These are phyloP conservation scores for Bugula neritina DNA, from an alignment of 2,888 invertebrate genomes.

Conservation along the genomic window DNA sequence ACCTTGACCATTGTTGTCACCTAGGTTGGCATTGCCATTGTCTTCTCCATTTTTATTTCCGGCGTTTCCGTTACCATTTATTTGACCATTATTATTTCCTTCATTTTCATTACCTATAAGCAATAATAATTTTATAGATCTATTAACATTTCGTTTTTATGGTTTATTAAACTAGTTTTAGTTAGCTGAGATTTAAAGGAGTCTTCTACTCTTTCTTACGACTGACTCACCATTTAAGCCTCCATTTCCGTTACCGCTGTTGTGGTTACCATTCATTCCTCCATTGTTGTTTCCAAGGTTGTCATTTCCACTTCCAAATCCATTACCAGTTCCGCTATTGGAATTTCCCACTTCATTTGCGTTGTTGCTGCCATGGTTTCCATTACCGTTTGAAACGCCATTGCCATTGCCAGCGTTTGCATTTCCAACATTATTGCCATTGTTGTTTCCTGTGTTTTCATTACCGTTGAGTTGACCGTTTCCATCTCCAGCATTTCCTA, in stretches of 20 bases:
- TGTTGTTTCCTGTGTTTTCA: not conserved
- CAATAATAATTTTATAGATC: no score
- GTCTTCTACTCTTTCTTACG: no score
- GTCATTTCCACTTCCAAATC: slow-evolving; percentile 1
- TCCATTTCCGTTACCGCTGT: not conserved
- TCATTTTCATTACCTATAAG: slow-evolving; percentile 4
- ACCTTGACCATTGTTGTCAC: not conserved
- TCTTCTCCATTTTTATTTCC: slow-evolving; percentile 6
- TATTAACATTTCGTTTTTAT: no score
- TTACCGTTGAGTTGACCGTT: slow-evolving; percentile 1
- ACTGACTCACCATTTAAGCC: slow-evolving; percentile 12
- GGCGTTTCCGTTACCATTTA: slow-evolving; percentile 16
- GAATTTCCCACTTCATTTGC: not conserved
- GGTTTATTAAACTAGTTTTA: no score
- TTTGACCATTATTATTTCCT: slow-evolving; percentile 13
- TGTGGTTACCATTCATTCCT: not conserved
- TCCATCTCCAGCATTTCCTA: not conserved
- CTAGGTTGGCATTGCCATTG: slow-evolving; percentile 18
- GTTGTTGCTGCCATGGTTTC: not conserved
- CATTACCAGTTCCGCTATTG: slow-evolving; percentile 5
- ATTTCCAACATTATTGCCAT: slow-evolving; percentile 18
- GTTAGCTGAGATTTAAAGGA: no score
- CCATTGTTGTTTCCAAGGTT: slow-evolving; percentile 18
- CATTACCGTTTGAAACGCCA: not conserved
- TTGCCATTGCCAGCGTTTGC: slow-evolving; percentile 1